These are phyloP conservation scores for Pemphigus obesinymphae DNA, from an alignment of 1,140 invertebrate genomes.

Conservation along the genomic window DNA sequence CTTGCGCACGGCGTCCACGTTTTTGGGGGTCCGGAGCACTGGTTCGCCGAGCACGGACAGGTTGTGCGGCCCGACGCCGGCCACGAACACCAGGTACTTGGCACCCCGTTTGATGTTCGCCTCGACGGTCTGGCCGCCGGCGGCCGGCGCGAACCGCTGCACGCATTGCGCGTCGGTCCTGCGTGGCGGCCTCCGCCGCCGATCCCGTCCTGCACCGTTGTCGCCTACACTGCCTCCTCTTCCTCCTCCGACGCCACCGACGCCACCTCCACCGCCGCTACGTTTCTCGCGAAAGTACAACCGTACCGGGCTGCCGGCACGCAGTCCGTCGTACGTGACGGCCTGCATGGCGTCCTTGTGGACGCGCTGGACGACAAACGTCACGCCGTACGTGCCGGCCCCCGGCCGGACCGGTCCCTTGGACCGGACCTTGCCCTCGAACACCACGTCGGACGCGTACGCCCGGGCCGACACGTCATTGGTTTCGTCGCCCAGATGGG, in stretches of 20 bases:
- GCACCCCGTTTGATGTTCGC: slow-evolving; percentile 61
- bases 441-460: slow-evolving; percentile 59
- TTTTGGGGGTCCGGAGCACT: slow-evolving; percentile 50
- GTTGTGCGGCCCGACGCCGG: slow-evolving; percentile 61
- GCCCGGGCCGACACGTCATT: slow-evolving; percentile 59
- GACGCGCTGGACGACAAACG: slow-evolving; percentile 61
- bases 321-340: slow-evolving; percentile 51
- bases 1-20: slow-evolving; percentile 47
- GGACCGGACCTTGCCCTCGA: slow-evolving; percentile 62
- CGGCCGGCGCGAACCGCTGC: slow-evolving; percentile 42
- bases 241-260: slow-evolving; percentile 50
- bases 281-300: slow-evolving; percentile 55
- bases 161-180: slow-evolving; percentile 53
- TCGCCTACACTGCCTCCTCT: slow-evolving; percentile 41
- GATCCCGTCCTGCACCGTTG: slow-evolving; percentile 43
- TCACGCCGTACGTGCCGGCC: slow-evolving; percentile 59
- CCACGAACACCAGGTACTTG: slow-evolving; percentile 63
- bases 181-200: slow-evolving; percentile 40
- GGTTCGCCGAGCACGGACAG: slow-evolving; percentile 62
- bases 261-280: not conserved
- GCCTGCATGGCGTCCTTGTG: slow-evolving; percentile 56
- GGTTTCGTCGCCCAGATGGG: slow-evolving; percentile 46
- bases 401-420: slow-evolving; percentile 56
- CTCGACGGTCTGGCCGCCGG: slow-evolving; percentile 47
- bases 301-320: slow-evolving; percentile 54